Evolutionary conservation across 2,888 invertebrate species (phyloP).

Genomic region (Drosophila nr. perissopoda): DNA sequence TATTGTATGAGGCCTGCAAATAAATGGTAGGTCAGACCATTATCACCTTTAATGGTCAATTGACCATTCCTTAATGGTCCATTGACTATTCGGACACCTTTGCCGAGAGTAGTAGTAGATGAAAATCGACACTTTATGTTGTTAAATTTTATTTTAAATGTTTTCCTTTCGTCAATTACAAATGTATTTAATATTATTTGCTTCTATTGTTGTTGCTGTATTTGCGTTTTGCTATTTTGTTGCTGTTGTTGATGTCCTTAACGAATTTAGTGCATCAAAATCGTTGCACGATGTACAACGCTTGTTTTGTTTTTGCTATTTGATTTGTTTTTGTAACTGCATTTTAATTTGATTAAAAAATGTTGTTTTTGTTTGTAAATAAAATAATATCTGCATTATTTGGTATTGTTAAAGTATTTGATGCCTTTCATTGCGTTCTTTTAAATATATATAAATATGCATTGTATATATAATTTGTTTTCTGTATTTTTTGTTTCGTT

Average conservation of each 20-base stretch:
- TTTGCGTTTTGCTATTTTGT: constrained; percentile 27
- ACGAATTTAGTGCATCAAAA: constrained; percentile 60
- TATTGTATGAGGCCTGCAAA: constrained; percentile 14
- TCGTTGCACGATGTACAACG: constrained; percentile 50
- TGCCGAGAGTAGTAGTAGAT: constrained; percentile 15
- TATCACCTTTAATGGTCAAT: constrained; percentile 46
- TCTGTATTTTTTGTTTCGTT: constrained; percentile 43
- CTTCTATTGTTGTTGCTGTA: constrained; percentile 50
- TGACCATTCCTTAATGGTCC: constrained; percentile 38
- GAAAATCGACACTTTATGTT: constrained; percentile 55
- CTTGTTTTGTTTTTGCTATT: constrained; percentile 6
- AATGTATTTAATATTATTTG: constrained; percentile 76
- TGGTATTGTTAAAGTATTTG: constrained; percentile 64
- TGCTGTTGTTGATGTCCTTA: constrained; percentile 38
- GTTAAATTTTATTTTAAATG: constrained; percentile 76
- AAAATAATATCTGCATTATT: constrained; percentile 68
- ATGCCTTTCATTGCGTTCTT: constrained; percentile 49
- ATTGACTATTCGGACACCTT: constrained; percentile 29
- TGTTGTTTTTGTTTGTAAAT: constrained; percentile 60
- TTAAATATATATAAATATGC: constrained; percentile 72
- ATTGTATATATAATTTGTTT: constrained; percentile 70
- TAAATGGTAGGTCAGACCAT: constrained; percentile 32
- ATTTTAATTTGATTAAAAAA: constrained; percentile 54
- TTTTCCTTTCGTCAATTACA: constrained; percentile 72
- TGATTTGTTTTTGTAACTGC: constrained; percentile 23